Base-by-base conservation (phyloP, 2,113 vertebrate genomes). In the Dascyllus trimaculatus region DNA sequence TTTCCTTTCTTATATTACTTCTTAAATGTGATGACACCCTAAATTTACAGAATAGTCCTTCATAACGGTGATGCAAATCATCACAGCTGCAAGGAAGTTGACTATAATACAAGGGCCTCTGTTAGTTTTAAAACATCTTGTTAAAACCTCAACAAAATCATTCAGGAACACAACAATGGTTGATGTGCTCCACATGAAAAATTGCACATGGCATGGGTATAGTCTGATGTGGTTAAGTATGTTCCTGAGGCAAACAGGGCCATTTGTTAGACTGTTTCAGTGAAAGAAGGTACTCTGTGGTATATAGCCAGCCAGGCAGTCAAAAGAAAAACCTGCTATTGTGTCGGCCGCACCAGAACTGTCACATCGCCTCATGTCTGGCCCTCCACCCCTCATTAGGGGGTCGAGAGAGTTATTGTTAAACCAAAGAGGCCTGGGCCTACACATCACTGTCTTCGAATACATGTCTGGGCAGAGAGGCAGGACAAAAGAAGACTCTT, bases 311-410 rank as follows among this genome's bases (percentile, higher is more conserved):
- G 69, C 69, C 76, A 81, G 75, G 82, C 86, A 87, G 75, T 89
- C 85, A 86, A 90, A 88, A 89, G 84, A 91, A 91, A 92, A 91
- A 90, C 85, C 80, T 87, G 86, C 89, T 69, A 93, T 93, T 93
- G 91, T 93, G 90, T 91, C 2, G 19, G 79, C 80, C 86, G 90
- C 87, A 94, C 93, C 86, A 94, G 91, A 93, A 93, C 92, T 94
- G 93, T 94, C 93, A 93, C 93, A 93, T 93, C 84, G 88, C 89
- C 76, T 94, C 90, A 92, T 81, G 92, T 94, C 93, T 93, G 85
- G 78, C 83, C 80, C 86, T 89, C 82, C 86, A 85, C 67, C 85
- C 78, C 91, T 85, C 91, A 75, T 83, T 89, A 86, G 91, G 90
- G 88, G 92, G 92, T 92, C 80, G 60, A 81, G 71, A 75, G 88